Evolutionary conservation across 1,140 invertebrate genomes (phyloP), one percentile per base, ranked within the genome.

Genomic region (Cepaea nemoralis): DNA sequence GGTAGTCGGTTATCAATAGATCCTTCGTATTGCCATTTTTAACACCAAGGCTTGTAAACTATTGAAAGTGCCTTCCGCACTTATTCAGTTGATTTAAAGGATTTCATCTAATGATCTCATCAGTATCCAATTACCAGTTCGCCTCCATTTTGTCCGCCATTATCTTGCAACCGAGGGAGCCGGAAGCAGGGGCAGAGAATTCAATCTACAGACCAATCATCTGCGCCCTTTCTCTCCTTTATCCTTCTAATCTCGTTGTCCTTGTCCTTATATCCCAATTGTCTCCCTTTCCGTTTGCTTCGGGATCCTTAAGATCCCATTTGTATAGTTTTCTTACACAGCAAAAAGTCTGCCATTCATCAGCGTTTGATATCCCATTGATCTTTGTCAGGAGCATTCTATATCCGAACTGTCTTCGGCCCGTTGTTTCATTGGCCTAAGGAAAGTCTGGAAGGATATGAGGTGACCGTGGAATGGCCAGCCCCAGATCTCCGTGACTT

Each of bases 101-200:
- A 77, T 3, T 77, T 35, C 33, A 19, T 59, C 59, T 63, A 77
- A 77, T 16, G 31, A 63, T 33, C 75, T 77, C 55, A 77, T 77
- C 75, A 77, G 55, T 33, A 77, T 77, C 75, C 75, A 77, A 77
- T 77, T 77, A 77, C 75, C 5, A 33, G 55, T 33, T 42, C 35
- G 31, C 31, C 55, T 63, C 48, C 75, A 77, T 77, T 77, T 77
- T 77, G 75, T 77, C 33, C 75, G 37, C 50, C 33, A 77, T 77
- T 59, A 77, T 77, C 48, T 39, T 63, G 75, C 75, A 16, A n/a
- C 75, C 16, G 55, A 77, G 27, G 19, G 31, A 39, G 66, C 1
- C 74, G 75, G 75, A 77, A 77, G 66, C 75, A 40, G 55, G 74
- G 55, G 19, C 59, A 59, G 50, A 66, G 75, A 77, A 77, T 63